Evolutionary conservation across 1,140 invertebrate genomes (phyloP), one percentile per base, ranked within the genome.

Genomic region (Liolophura sinensis): DNA sequence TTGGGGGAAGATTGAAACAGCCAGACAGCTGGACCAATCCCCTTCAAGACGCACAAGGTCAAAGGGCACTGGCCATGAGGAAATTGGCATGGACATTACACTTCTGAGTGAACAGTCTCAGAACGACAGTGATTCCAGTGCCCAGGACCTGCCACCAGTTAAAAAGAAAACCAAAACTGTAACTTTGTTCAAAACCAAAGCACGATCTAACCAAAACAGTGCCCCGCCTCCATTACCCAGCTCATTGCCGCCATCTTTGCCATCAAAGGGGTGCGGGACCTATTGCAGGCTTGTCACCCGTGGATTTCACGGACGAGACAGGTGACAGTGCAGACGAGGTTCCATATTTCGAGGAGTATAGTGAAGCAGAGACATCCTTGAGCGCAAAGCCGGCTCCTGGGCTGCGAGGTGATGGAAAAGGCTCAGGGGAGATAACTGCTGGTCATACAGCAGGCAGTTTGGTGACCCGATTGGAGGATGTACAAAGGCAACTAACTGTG

Each of bases 81-180:
- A 61, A 61, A 49, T 49, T 9, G 60, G 31, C 31, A 40, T 40
- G 31, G 31, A 40, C 31, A 40, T 40, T 40, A 40, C 31, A 40
- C 31, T 40, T 5, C 9, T 40, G 31, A 40, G 31, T 9, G 54
- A 27, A 9, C 22, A 20, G 51, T 60, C 72, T 61, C 78, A 76
- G 78, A 81, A 79, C 78, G 79, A 78, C 75, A 78, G 75, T 67
- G 79, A 79, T 72, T 81, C 78, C 62, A 65, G 65, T 65, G 69
- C 51, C 62, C 60, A 12, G 56, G 62, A 31, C 22, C 31, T n/a
- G 15, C 50, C 16, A 59, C 50, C 47, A 18, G 61, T 40, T 48
- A 31, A 56, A 40, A 62, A 65, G 67, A 65, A 65, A 65, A 60
- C 67, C 64, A 46, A 63, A 66, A 22, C 66, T 68, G 56, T 59